Percentiles rank a stretch among this genome's conserved stretches.
These are phyloP conservation scores for Drosophila repletoides DNA, from an alignment of 1,140 invertebrate genomes.

Conservation along the genomic window DNA sequence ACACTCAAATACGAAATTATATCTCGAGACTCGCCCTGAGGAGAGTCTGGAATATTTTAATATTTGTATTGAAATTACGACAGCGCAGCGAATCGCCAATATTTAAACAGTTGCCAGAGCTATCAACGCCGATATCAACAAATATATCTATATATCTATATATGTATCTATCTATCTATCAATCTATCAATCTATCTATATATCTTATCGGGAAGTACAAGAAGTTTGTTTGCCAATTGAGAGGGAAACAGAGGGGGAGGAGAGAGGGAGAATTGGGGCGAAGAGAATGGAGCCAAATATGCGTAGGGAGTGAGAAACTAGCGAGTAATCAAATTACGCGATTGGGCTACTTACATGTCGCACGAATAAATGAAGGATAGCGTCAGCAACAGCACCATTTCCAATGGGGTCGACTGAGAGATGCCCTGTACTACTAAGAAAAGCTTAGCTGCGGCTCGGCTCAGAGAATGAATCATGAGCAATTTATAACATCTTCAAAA, in stretches of 20 bases:
- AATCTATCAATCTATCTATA: no score
- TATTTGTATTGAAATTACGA: slow-evolving; percentile 17
- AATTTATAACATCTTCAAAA: no score
- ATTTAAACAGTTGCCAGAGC: slow-evolving; percentile 20
- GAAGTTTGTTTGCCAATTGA: no score
- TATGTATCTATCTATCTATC: no score
- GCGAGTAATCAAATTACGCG: slow-evolving; percentile 33
- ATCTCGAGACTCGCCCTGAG: no score
- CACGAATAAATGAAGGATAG: slow-evolving; percentile 16
- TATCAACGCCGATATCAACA: no score
- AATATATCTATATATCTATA: no score
- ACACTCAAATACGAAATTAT: slow-evolving; percentile 20
- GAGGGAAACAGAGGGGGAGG: neutral
- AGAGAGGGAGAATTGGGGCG: neutral
- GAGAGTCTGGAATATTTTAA: neutral
- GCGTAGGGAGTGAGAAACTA: neutral
- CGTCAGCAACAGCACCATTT: neutral
- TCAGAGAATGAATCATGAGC: no score
- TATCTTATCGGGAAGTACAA: no score
- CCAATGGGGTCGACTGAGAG: neutral
- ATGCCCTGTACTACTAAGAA: neutral
- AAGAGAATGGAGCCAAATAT: neutral
- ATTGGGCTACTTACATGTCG: slow-evolving; percentile 20
- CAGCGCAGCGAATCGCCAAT: neutral
- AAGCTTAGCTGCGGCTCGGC: no score